Conservation (phyloP, 2,113 vertebrate species). For the Prinia subflava region DNA sequence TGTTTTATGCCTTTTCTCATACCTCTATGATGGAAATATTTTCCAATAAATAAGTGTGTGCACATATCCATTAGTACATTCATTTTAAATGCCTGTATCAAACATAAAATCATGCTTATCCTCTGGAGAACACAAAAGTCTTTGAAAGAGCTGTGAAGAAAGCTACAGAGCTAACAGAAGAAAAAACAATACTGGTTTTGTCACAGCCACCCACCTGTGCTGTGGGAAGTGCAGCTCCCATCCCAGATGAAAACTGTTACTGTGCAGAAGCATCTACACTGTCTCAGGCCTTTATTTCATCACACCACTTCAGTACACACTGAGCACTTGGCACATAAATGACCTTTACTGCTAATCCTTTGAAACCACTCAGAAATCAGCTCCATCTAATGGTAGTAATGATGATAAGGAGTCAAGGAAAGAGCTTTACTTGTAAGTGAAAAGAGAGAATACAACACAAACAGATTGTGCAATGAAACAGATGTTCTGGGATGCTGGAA, state of each 20-base stretch:
- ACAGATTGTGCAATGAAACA: background rate
- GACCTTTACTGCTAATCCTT: background rate
- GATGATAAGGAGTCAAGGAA: background rate
- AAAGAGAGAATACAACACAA: background rate
- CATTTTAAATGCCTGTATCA: background rate
- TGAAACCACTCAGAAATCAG: background rate
- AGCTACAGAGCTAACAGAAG: background rate
- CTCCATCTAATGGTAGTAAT: background rate
- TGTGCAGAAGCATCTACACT: background rate
- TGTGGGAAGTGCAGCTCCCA: background rate
- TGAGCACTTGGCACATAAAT: background rate
- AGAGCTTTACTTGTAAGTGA: background rate
- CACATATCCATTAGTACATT: background rate
- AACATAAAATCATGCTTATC: background rate
- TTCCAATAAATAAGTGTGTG: background rate
- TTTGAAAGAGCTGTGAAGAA: background rate
- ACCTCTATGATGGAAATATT: background rate
- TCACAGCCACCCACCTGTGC: background rate
- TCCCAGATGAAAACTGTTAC: background rate
- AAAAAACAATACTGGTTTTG: background rate
- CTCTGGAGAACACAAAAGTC: background rate
- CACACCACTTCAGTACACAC: background rate
- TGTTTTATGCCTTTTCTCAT: background rate
- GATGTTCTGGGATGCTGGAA: background rate
- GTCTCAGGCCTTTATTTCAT: slow-evolving; percentile 5